Evolutionary conservation across 2,888 invertebrate species (phyloP).

Genomic region (Eilema depressum): DNA sequence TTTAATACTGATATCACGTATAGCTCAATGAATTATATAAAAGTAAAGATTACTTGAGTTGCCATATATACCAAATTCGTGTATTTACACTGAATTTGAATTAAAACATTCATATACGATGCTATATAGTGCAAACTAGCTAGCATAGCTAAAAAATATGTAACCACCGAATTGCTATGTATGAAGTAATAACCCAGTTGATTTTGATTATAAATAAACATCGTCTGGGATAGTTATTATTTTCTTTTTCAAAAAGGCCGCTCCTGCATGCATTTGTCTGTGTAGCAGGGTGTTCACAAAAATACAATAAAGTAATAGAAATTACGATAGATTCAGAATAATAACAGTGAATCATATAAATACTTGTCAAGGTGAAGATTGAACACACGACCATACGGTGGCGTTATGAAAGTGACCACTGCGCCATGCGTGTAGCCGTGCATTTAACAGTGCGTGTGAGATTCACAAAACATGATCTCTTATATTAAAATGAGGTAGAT

Average conservation of each 20-base stretch:
- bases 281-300: neutral
- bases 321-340: neutral
- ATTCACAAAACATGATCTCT: neutral
- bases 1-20: neutral
- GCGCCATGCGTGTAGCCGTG: neutral
- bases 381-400: neutral
- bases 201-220: no score
- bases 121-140: neutral
- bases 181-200: neutral
- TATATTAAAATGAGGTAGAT: neutral
- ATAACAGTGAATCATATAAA: neutral
- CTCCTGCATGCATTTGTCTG: neutral
- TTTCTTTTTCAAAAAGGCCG: no score
- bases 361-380: neutral
- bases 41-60: neutral
- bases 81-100: neutral
- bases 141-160: neutral
- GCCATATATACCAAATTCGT: neutral
- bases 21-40: neutral
- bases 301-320: neutral
- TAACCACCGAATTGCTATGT: neutral
- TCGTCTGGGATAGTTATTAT: no score
- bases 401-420: neutral
- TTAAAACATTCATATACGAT: neutral
- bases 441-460: conserved; percentile 1